These are phyloP conservation scores for Acropternis orthonyx DNA, from an alignment of 2,797 vertebrate species.

Conservation along the genomic window DNA sequence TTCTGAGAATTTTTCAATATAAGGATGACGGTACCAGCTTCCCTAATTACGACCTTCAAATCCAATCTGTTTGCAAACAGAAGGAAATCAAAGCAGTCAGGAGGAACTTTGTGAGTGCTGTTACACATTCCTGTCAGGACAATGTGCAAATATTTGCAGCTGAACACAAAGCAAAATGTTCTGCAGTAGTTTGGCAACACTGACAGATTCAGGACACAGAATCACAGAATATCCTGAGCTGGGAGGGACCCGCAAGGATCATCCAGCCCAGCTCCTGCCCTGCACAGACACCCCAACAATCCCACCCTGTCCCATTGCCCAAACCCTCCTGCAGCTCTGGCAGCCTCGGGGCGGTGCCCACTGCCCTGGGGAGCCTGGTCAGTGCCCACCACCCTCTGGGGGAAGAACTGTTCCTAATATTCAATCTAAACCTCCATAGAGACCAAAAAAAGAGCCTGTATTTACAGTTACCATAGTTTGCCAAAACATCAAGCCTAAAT, in stretches of 20 bases:
- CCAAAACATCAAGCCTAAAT: neutral
- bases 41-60: neutral
- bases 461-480: neutral
- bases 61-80: neutral
- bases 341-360: neutral
- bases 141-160: neutral
- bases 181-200: neutral
- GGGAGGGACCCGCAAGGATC: neutral
- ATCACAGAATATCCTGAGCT: neutral
- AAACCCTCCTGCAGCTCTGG: neutral
- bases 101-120: rapidly evolving
- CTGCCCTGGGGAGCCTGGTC: neutral
- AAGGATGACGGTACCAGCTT: neutral
- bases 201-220: neutral
- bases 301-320: neutral
- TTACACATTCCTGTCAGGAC: neutral
- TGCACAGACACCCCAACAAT: neutral
- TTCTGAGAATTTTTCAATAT: neutral
- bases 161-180: neutral
- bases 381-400: neutral
- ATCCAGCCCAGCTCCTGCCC: rapidly evolving
- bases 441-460: neutral
- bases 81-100: neutral
- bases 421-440: neutral
- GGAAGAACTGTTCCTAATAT: rapidly evolving